Evolutionary conservation across 2,113 vertebrate species (phyloP), one percentile per base, ranked within the genome.

Genomic region (Cervus canadensis): DNA sequence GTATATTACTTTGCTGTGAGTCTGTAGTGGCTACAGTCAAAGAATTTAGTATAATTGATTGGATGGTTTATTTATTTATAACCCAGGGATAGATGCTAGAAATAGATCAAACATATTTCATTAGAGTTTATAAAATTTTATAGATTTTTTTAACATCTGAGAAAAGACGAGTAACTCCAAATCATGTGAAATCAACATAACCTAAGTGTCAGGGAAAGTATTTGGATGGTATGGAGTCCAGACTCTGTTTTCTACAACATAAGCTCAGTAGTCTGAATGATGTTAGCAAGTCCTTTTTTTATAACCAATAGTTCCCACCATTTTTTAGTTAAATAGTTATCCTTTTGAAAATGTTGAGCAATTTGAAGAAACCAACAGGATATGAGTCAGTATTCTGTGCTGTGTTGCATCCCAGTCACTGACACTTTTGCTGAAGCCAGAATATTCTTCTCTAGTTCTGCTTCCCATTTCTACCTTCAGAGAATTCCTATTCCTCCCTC

Each of bases 241-340:
- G 86, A 12, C n/a, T 40, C 12, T 12, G 8, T 81, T 16, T 26
- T 82, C 12, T 21, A 28, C 5, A 30, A 64, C 28, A 50, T 10
- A 33, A 87, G 7, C 0, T 74, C 82, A 12, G 13, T 48, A 56
- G 1, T 56, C 40, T 86, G 40, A 28, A 91, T 25, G 26, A n/a
- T 45, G 14, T 54, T 56, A 30, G 17, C 21, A 54, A 82, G 87
- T 78, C 71, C 5, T 13, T 45, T 89, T 89, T 82, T 36, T 16
- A 62, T 33, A 26, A 5, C 10, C 2, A 26, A 74, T 40, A 50
- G 1, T n/a, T 12, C 19, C 1, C 23, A 14, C 0, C 0, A 14
- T 9, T 16, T 45, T 56, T 43, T 87, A 81, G 8, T 36, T 91
- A 67, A 86, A 26, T 76, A 43, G 36, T 52, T 8, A 74, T 90